These are phyloP conservation scores for Erpobdella octoculata DNA, from an alignment of 2,888 invertebrate genomes.

Conservation along the genomic window DNA sequence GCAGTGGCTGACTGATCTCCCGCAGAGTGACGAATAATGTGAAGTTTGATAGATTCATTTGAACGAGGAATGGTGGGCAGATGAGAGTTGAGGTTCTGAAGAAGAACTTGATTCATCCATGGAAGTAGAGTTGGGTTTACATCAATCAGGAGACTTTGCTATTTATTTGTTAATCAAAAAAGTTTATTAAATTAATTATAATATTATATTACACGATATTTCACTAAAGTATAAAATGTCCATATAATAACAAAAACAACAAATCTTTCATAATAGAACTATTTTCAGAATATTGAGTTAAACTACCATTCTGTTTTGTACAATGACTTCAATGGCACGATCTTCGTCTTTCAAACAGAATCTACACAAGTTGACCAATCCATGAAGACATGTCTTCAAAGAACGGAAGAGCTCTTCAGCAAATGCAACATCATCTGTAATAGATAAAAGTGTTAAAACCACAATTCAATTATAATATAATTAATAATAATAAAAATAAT, in stretches of 20 bases:
- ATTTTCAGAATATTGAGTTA: neutral
- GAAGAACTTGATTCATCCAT: neutral
- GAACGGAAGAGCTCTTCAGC: conserved; percentile 45
- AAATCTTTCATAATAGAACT: neutral
- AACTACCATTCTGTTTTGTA: conserved; percentile 51
- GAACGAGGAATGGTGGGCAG: neutral
- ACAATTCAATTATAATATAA: neutral
- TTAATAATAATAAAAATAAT: conserved; percentile 12
- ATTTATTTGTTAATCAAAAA: neutral
- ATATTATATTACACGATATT: neutral
- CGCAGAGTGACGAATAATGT: neutral
- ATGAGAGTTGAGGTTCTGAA: neutral
- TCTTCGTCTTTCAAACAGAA: conserved; percentile 51
- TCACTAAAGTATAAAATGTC: neutral
- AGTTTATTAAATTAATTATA: neutral
- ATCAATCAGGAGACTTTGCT: neutral
- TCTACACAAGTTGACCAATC: conserved; percentile 48
- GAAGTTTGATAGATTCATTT: neutral
- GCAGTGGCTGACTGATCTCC: neutral
- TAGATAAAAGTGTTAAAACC: neutral
- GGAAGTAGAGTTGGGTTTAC: neutral
- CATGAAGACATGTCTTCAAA: conserved; percentile 45
- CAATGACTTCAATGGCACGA: conserved; percentile 48
- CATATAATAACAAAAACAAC: neutral
- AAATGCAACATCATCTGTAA: conserved; percentile 45